A percentile compares a stretch with the other conserved stretches of the same genome.
Evolutionary conservation across 1,140 invertebrate species (phyloP).

Genomic region (Adelges cooleyi): DNA sequence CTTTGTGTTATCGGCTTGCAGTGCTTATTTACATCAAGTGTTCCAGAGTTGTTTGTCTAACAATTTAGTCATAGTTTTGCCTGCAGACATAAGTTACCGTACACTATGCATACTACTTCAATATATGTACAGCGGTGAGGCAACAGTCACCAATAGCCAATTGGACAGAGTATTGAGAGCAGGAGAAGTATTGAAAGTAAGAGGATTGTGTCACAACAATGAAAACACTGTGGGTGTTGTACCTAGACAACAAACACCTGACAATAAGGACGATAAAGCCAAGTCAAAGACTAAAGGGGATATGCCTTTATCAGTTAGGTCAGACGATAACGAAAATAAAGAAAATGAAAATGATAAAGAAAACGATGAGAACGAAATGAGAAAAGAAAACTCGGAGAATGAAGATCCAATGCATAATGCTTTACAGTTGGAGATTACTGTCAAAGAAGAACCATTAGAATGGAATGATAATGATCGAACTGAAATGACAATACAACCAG

Average conservation of each 20-base stretch:
- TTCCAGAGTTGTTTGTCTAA: constrained; percentile 44
- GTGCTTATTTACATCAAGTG: constrained; percentile 44
- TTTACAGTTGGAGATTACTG: constrained; percentile 29
- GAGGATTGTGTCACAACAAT: constrained; percentile 34
- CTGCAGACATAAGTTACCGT: constrained; percentile 63
- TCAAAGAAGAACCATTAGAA: constrained; percentile 56
- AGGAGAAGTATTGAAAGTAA: constrained; percentile 61
- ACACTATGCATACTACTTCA: constrained; percentile 69
- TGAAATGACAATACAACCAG: constrained; percentile 43
- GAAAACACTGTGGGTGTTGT: constrained; percentile 32
- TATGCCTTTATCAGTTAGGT: constrained; percentile 7
- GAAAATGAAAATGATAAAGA: constrained; percentile 24
- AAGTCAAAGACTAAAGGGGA: constrained; percentile 40
- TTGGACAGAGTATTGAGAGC: constrained; percentile 64
- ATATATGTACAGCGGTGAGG: constrained; percentile 76
- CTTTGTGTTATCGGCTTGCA: constrained; percentile 71
- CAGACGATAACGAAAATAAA: constrained; percentile 33
- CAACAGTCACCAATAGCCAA: constrained; percentile 71
- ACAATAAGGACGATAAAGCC: constrained; percentile 36
- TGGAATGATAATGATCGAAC: constrained; percentile 42
- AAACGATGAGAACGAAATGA: constrained; percentile 36
- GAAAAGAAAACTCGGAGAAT: constrained; percentile 43
- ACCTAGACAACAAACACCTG: constrained; percentile 32
- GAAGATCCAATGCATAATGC: constrained; percentile 38
- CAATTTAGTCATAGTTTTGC: constrained; percentile 59